Evolutionary conservation across 1,140 invertebrate genomes (phyloP).

Genomic region (Drosophila rufa): DNA sequence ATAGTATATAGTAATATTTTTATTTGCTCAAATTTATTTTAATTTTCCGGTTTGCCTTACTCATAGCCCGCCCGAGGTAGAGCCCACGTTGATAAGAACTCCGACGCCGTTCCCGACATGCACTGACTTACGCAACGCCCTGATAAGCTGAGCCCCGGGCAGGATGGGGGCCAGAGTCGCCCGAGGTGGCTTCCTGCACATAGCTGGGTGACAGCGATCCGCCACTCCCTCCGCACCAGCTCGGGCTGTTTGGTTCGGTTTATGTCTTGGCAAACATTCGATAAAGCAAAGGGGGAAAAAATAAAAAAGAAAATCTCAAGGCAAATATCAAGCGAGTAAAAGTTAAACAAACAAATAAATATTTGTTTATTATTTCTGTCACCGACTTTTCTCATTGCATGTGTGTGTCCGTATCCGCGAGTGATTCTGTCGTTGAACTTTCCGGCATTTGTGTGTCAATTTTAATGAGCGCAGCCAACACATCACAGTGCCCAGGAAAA

Average conservation of each 20-base stretch:
- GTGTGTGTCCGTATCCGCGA: conserved; percentile 32
- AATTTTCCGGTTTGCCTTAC: conserved; percentile 19
- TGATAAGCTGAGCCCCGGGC: conserved; percentile 24
- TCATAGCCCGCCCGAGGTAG: conserved; percentile 13
- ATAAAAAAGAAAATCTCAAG: conserved; percentile 30
- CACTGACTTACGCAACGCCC: conserved; percentile 40
- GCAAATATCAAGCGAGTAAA: conserved; percentile 66
- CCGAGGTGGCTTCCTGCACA: conserved; percentile 34
- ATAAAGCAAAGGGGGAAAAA: conserved; percentile 53
- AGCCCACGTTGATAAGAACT: conserved; percentile 48
- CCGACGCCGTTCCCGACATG: conserved; percentile 35
- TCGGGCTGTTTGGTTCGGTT: conserved; percentile 57
- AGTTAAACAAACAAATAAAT: conserved; percentile 73
- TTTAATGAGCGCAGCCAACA: conserved; percentile 57
- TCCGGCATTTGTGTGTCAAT: conserved; percentile 62
- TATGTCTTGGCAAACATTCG: conserved; percentile 76
- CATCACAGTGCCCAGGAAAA: conserved; percentile 17
- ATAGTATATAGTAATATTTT: conserved; percentile 8
- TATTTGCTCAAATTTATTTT: conserved; percentile 16
- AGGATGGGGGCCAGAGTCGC: background rate
- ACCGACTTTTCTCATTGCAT: conserved; percentile 30
- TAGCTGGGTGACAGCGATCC: conserved; percentile 4
- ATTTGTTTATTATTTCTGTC: conserved; percentile 65
- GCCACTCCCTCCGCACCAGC: background rate
- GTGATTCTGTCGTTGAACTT: conserved; percentile 66